Evolutionary conservation across 2,888 invertebrate genomes (phyloP).

Genomic region (Copidosoma aretas): DNA sequence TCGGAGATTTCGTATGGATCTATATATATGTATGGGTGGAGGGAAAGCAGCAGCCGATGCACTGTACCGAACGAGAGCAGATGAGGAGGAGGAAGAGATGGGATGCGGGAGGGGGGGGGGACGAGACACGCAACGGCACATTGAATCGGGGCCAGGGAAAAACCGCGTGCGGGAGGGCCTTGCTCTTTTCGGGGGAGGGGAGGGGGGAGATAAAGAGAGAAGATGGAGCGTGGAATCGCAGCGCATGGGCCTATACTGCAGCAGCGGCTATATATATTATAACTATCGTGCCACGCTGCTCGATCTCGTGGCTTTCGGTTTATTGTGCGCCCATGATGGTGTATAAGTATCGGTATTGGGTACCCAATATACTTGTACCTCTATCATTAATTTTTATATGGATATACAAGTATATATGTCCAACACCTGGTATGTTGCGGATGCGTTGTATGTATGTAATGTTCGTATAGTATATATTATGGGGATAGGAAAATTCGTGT

Average conservation of each 20-base stretch:
- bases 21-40: background rate
- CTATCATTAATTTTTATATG: too few species aligned
- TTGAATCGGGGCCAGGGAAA: too few species aligned
- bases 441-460: too few species aligned
- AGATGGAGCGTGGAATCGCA: background rate
- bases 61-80: background rate
- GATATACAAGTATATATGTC: too few species aligned
- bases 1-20: conserved; percentile 19
- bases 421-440: too few species aligned
- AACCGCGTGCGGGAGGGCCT: too few species aligned
- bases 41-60: background rate
- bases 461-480: too few species aligned
- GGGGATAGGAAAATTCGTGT: background rate
- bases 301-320: background rate
- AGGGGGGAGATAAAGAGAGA: background rate
- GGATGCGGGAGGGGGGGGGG: background rate
- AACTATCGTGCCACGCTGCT: conserved; percentile 6
- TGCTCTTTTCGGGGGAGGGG: background rate
- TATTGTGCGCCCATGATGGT: too few species aligned
- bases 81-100: background rate
- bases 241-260: background rate
- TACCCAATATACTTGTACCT: too few species aligned
- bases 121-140: background rate
- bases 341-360: too few species aligned
- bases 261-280: too few species aligned